Conservation (phyloP, 2,797 vertebrate species). For the Peromyscus melanophrys region DNA sequence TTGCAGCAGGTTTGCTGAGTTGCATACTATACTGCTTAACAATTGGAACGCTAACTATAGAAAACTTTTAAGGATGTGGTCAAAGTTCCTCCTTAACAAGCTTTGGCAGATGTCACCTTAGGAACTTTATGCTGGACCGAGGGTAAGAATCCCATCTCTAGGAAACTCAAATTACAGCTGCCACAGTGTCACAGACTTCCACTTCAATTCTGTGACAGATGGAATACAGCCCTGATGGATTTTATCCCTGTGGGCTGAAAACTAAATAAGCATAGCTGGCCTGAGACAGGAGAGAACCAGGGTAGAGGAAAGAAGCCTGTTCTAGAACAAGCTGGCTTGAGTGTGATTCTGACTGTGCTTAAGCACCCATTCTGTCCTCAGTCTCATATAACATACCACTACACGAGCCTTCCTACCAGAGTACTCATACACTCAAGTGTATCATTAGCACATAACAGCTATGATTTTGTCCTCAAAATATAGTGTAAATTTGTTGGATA, state of each 20-base stretch:
- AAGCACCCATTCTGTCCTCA: neutral
- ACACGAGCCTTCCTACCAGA: neutral
- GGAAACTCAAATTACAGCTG: neutral
- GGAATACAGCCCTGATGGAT: neutral
- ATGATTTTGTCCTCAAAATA: neutral
- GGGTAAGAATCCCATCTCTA: neutral
- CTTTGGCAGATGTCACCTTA: neutral
- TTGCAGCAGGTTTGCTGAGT: neutral
- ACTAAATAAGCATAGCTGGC: neutral
- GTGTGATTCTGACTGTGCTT: neutral
- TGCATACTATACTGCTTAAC: neutral
- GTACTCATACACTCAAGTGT: neutral
- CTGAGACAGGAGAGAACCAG: neutral
- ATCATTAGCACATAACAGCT: neutral
- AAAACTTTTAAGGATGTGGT: constrained; percentile 4
- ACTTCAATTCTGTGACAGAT: neutral
- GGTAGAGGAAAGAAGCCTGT: neutral
- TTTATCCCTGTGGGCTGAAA: constrained; percentile 8
- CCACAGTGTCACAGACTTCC: neutral
- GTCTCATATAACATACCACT: neutral
- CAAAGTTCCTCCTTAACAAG: constrained; percentile 48
- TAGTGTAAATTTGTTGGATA: neutral
- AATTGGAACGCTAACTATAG: constrained; percentile 29
- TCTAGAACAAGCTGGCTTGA: neutral
- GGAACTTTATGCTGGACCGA: neutral